Base-by-base conservation (phyloP, 2,888 invertebrate species). In the Lasioglossum figueresi region DNA sequence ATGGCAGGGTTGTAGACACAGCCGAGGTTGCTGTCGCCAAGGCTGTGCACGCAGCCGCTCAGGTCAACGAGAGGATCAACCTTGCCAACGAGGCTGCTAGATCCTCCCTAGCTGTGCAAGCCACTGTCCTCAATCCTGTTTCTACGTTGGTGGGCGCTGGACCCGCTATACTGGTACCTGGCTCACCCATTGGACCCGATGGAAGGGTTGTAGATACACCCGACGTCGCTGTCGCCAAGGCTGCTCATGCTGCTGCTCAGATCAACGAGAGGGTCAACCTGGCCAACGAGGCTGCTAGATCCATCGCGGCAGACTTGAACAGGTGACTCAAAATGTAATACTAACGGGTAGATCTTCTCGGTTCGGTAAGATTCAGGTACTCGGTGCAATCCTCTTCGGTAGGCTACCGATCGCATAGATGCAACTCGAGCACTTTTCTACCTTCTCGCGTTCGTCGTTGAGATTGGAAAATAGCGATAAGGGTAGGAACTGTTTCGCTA, bases 1-100 rank as follows among this genome's bases (percentile, higher is more conserved):
- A 94, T 71, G 93, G 94, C 40, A 91, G 92, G 45, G 92, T 93
- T 27, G 84, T 92, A 12, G 93, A 93, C 86, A 92, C 94, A 12
- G 86, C 91, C 16, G 92, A 93, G 83, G 94, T 94, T 6, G 88
- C 91, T 40, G 87, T 89, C 23, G 92, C 93, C 66, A 94, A 92
- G 84, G 93, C 91, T 63, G 91, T 90, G 10, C 94, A 94, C 83
- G 91, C 92, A 19, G 93, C 91, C 0, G 93, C 94, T 10, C 93
- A 93, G 80, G 79, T 90, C 74, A 92, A 93, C 87, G 93, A 93
- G 80, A 93, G 91, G 83, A 87, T 92, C 80, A 92, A 81, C 83
- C 87, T 91, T 74, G 91, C 89, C 4, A 87, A 91, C 48, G 93
- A 93, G 40, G 92, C 92, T 43, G 91, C 85, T 12, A 83, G 83